A percentile compares a stretch with the other conserved stretches of the same genome.
Conservation (phyloP, 2,888 invertebrate genomes). For the Oscheius myriophilus region DNA sequence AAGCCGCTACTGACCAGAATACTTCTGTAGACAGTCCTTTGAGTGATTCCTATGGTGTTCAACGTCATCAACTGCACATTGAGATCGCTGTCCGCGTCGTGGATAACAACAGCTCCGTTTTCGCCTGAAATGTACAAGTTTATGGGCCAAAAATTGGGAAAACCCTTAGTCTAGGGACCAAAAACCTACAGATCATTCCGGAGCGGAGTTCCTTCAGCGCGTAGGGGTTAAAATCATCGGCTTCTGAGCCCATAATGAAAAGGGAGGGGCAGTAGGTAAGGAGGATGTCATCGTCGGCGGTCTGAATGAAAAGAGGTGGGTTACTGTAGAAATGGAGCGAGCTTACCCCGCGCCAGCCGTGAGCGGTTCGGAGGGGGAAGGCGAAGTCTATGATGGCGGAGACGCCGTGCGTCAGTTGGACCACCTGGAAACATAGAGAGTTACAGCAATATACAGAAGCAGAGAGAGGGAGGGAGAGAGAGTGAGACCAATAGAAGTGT, state of each 20-base stretch:
- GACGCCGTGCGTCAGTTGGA: slow-evolving; percentile 50
- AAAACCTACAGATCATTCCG: slow-evolving; percentile 53
- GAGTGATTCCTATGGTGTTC: slow-evolving; percentile 51
- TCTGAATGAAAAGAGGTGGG: slow-evolving; percentile 33
- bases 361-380: slow-evolving; percentile 51
- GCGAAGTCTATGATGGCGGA: slow-evolving; percentile 61
- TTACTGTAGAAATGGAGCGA: background rate
- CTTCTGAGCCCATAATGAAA: slow-evolving; percentile 60
- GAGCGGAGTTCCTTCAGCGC: slow-evolving; percentile 49
- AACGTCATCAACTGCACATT: slow-evolving; percentile 47
- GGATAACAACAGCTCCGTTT: slow-evolving; percentile 57
- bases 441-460: no score
- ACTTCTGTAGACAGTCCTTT: slow-evolving; percentile 49
- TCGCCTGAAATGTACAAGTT: slow-evolving; percentile 36
- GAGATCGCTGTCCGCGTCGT: slow-evolving; percentile 52
- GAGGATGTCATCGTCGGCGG: slow-evolving; percentile 61
- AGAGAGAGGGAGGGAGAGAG: no score
- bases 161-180: background rate
- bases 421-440: slow-evolving; percentile 31
- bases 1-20: slow-evolving; percentile 49
- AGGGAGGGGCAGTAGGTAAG: slow-evolving; percentile 65
- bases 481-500: no score
- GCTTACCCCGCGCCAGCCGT: slow-evolving; percentile 58
- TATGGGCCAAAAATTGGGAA: background rate
- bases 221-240: slow-evolving; percentile 44